phyloP scores from a whole-genome alignment of 2,888 invertebrate species.

The Fragum fragum region DNA sequence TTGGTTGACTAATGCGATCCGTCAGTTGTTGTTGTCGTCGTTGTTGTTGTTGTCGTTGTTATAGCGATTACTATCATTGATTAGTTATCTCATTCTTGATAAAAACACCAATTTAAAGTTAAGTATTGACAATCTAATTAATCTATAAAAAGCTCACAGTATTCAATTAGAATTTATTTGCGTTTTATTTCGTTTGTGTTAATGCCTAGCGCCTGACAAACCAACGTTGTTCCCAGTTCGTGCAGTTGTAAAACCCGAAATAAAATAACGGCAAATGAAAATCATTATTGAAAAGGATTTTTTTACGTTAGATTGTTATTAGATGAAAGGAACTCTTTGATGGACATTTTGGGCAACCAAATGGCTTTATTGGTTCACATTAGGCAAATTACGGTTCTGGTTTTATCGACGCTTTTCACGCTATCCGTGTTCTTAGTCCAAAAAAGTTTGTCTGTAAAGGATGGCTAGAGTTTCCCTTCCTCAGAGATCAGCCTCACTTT shows the following conservation, averaged over 20 bases:
- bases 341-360: conserved; percentile 23
- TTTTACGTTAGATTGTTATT: conserved; percentile 8
- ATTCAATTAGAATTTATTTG: neutral
- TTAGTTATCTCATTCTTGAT: too few species aligned
- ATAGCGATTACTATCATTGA: too few species aligned
- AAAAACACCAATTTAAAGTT: too few species aligned
- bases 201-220: neutral
- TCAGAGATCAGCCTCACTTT: too few species aligned
- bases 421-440: neutral
- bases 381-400: conserved; percentile 21
- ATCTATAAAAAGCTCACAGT: too few species aligned
- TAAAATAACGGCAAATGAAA: conserved; percentile 8
- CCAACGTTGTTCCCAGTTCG: neutral
- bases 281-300: conserved; percentile 2
- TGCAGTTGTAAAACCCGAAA: conserved; percentile 3
- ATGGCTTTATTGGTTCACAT: conserved; percentile 13
- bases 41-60: too few species aligned
- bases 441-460: too few species aligned
- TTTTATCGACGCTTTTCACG: conserved; percentile 6
- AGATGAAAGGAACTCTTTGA: neutral
- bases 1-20: too few species aligned
- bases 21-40: too few species aligned
- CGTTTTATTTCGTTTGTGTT: conserved; percentile 5
- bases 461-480: too few species aligned
- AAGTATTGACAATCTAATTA: too few species aligned